Base-by-base conservation (phyloP, 2,797 vertebrate species). In the Sandelia bainsii region DNA sequence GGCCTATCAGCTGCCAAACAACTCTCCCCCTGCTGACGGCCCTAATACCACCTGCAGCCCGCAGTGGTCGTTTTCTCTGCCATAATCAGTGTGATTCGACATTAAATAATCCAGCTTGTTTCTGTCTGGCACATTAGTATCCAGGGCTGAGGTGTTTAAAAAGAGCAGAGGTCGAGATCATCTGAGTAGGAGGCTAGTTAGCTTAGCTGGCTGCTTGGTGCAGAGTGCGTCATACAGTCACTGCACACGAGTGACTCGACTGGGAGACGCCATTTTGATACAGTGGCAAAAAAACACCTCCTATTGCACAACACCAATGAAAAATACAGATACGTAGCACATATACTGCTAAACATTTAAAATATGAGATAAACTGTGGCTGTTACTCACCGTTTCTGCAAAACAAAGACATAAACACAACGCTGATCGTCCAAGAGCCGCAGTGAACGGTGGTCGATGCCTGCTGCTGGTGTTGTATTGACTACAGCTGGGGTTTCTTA, bases 321-420 rank as follows among this genome's bases (percentile, higher is more conserved):
- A 6, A 7, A 8, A 48, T 0, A n/a, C 0, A 27, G 5, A 3
- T 20, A 37, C 13, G 5, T 0, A 14, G 0, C 6, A 3, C 0
- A 45, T 0, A 23, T 0, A 0, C 2, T 0, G 2, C 1, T 0
- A 44, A 2, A 50, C 0, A 11, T 4, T 7, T 1, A 0, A 20
- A 20, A 48, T 6, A 0, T 0, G 4, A 0, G 2, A 5, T 0
- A 9, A 1, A 22, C 0, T 0, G 10, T 0, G 20, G 1, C 0
- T 0, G 10, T 0, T 9, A 87, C 94, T 97, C 83, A 98, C 97
- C 97, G 96, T 98, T 97, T 98, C 96, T 96, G 95, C 97, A 96
- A 97, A 98, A 97, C 96, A 98, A 98, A 99, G 97, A 99, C 97
- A 99, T 99, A 98, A 99, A 99, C 97, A 96, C 96, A 97, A 96